A percentile compares a stretch with the other conserved stretches of the same genome.
Evolutionary conservation across 2,113 vertebrate genomes (phyloP).

Genomic region (Callaeas wilsoni): DNA sequence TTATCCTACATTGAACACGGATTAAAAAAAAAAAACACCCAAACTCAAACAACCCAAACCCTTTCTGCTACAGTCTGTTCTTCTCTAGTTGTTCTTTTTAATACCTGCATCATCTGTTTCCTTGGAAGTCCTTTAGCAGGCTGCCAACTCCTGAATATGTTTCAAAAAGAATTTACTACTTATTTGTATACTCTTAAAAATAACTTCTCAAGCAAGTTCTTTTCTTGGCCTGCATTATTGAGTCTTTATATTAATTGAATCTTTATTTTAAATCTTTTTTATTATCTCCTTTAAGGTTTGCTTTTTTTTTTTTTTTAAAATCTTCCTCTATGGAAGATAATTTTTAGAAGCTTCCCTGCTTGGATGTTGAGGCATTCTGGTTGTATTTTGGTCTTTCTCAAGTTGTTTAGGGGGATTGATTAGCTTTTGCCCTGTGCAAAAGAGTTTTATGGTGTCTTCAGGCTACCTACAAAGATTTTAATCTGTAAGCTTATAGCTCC

Average conservation of each 20-base stretch:
- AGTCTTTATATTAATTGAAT: background rate
- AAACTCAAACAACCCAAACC: accelerated
- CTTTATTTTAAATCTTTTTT: background rate
- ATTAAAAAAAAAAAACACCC: background rate
- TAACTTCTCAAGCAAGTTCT: background rate
- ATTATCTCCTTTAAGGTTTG: background rate
- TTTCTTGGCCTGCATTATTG: background rate
- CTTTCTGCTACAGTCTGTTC: background rate
- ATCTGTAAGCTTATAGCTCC: background rate
- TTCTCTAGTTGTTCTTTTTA: background rate
- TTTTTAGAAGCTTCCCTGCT: background rate
- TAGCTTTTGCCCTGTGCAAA: background rate
- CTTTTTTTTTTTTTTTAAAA: background rate
- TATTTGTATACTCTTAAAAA: background rate
- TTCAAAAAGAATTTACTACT: background rate
- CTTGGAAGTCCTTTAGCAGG: background rate
- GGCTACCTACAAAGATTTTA: background rate
- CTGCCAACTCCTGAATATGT: background rate
- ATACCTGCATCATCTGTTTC: background rate
- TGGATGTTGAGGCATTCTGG: background rate
- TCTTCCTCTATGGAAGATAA: background rate
- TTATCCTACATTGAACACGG: background rate
- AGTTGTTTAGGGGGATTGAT: background rate
- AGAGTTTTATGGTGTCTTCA: background rate
- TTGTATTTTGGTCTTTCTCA: background rate